Base-by-base conservation (phyloP, 2,113 vertebrate species). In the Plestiodon gilberti region DNA sequence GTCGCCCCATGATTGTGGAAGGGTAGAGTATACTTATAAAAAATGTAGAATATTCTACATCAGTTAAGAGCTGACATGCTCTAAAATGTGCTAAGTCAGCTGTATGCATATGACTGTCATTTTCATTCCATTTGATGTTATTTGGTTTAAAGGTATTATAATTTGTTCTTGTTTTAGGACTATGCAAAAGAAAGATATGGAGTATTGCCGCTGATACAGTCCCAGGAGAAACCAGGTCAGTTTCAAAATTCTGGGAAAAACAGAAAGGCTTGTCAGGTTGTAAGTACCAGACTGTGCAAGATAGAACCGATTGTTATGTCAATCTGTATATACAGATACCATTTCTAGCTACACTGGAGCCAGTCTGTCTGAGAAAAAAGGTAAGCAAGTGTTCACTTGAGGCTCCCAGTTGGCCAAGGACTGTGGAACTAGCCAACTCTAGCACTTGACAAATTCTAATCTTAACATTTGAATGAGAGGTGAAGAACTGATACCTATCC, bases 141-240 rank as follows among this genome's bases (percentile, higher is more conserved):
- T 82, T 84, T 70, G 80, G 0, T 70, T 0, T 84, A 6, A 83
- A 40, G 4, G 82, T 87, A 85, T 77, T 85, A 52, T 90, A 62
- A 2, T 3, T 85, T 91, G 83, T 91, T 78, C 91, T 91, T 92
- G 1, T 88, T 93, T 89, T 95, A 99, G 99, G 99, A 99, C 95
- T 99, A 98, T 96, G 98, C 99, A 87, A 98, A 99, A 94, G 99
- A 99, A 93, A 97, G 97, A 89, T 99, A 99, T 81, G 98, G 98
- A 86, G 90, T 98, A 84, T 92, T 97, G 70, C 94, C 97, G 78
- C 96, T 99, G 98, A 97, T 99, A 92, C 98, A 99, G 84, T 99
- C 99, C 61, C 98, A 98, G 94, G 96, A 99, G 87, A 99, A 99
- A 96, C 96, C 98, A 96, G 98, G 99, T 99, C 92, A 97, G 98